Evolutionary conservation across 2,797 vertebrate genomes (phyloP).

Genomic region (Falco columbarius): DNA sequence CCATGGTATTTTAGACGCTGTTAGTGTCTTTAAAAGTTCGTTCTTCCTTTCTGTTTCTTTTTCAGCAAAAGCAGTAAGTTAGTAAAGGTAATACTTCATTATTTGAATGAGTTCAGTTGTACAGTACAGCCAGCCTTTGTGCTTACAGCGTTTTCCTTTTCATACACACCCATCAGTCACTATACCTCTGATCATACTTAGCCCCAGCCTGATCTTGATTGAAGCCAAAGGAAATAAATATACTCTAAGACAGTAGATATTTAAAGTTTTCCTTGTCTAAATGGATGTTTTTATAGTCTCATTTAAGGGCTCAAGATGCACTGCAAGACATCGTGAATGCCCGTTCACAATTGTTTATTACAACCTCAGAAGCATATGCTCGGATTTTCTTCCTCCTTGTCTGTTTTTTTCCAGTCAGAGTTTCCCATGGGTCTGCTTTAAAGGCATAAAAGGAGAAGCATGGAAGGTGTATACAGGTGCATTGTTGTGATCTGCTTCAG

Average conservation of each 20-base stretch:
- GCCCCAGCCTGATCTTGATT: not conserved
- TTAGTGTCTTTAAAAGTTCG: not conserved
- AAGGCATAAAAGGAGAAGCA: not conserved
- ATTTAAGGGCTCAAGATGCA: not conserved
- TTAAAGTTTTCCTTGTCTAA: not conserved
- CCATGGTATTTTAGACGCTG: not conserved
- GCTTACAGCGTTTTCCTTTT: not conserved
- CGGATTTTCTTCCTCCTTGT: not conserved
- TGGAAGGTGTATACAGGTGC: too few relatives aligned
- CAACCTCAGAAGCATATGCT: not conserved
- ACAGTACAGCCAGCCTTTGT: not conserved
- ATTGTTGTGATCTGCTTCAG: not conserved
- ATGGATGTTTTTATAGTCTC: not conserved
- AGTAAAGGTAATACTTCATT: not conserved
- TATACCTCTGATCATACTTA: not conserved
- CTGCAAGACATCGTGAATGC: fast-evolving
- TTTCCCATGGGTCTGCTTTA: not conserved
- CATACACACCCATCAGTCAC: fast-evolving
- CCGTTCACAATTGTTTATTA: not conserved
- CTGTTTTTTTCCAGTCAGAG: not conserved
- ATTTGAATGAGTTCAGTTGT: not conserved
- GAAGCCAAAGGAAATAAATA: not conserved
- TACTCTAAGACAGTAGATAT: not conserved
- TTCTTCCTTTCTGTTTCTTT: not conserved
- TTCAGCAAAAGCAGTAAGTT: not conserved